These are phyloP conservation scores for Actinostola sp. DNA, from an alignment of 92 coral and sea anemone species.

Conservation along the genomic window DNA sequence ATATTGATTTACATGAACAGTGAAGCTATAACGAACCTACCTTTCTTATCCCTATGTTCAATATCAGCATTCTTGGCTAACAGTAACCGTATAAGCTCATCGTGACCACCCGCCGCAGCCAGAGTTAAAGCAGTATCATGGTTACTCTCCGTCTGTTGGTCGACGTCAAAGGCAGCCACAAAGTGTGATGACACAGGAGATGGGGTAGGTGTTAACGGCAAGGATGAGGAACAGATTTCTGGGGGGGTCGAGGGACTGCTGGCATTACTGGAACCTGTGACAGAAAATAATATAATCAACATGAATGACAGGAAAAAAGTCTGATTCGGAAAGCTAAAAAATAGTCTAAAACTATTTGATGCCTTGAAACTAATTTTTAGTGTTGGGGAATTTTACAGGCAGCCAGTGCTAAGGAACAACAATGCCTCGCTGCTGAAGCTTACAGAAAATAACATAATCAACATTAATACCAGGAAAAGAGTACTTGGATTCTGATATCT, in stretches of 20 bases:
- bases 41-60: constrained; percentile 97
- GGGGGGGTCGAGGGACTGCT: constrained; percentile 90
- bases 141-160: constrained; percentile 98
- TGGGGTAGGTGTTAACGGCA: constrained; percentile 96
- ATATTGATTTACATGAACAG: too few species aligned
- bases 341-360: too few species aligned
- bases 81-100: constrained; percentile 86
- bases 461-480: too few species aligned
- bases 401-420: too few species aligned
- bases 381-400: too few species aligned
- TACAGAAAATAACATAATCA: too few species aligned
- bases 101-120: constrained; percentile 99
- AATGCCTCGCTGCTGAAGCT: too few species aligned
- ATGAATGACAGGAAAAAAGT: not conserved
- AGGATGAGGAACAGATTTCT: constrained; percentile 70
- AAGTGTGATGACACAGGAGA: constrained; percentile 97
- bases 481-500: too few species aligned
- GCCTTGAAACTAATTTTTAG: too few species aligned
- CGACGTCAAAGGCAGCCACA: constrained; percentile 90
- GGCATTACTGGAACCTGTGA: constrained; percentile 64
- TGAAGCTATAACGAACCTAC: too few species aligned
- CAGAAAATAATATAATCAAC: not conserved
- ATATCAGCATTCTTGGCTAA: constrained; percentile 84
- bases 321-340: not conserved
- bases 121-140: constrained; percentile 96